These are phyloP conservation scores for Rhinoderma darwinii DNA, from an alignment of 2,113 vertebrate genomes.

Conservation along the genomic window DNA sequence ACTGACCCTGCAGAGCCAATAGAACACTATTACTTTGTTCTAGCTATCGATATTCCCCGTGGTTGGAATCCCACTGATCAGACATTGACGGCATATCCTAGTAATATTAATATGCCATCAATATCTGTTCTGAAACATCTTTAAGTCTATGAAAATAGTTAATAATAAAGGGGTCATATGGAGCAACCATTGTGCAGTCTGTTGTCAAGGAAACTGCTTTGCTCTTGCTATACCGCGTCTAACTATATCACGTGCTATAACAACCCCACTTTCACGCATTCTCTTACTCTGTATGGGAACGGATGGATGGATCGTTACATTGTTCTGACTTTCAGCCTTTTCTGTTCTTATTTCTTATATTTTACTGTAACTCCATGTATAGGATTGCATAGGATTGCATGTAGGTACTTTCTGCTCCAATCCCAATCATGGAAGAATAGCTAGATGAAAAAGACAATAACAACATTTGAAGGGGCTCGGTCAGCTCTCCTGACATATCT, in stretches of 20 bases:
- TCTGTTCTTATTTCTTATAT: neutral
- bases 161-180: neutral
- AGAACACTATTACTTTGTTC: neutral
- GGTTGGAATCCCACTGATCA: neutral
- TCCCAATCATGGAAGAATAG: neutral
- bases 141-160: neutral
- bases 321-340: neutral
- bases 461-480: too few relatives aligned
- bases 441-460: neutral
- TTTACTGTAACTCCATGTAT: neutral
- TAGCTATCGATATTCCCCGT: neutral
- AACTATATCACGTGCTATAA: neutral
- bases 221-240: slow-evolving; percentile 12
- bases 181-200: neutral
- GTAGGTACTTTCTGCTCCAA: neutral
- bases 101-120: neutral
- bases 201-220: slow-evolving; percentile 24
- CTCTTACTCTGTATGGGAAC: neutral
- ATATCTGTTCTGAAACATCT: neutral
- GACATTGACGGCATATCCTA: neutral
- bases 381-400: neutral
- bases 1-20: neutral
- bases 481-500: too few relatives aligned
- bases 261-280: slow-evolving; percentile 9
- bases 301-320: neutral